These are phyloP conservation scores for Amorpha juglandis DNA, from an alignment of 2,888 invertebrate genomes.

Conservation along the genomic window DNA sequence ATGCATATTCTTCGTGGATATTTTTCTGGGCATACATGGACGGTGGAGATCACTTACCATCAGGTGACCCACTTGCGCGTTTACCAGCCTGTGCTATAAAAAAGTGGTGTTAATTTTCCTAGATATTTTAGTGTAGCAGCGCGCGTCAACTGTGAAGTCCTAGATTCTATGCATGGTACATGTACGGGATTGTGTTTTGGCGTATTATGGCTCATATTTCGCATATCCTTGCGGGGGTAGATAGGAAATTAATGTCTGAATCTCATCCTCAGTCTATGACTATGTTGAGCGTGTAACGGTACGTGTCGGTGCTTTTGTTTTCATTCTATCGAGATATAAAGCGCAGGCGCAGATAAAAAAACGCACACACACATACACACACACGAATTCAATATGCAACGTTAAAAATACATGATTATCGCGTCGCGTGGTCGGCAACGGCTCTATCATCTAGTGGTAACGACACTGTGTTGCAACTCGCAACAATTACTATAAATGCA, in stretches of 20 bases:
- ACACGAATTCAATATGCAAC: constrained; percentile 65
- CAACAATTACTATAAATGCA: constrained; percentile 36
- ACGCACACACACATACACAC: constrained; percentile 26
- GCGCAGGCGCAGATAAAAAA: constrained; percentile 54
- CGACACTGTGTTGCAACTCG: constrained; percentile 30
- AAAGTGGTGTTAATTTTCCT: too few species aligned
- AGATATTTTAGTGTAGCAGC: too few species aligned
- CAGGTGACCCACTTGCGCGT: too few species aligned
- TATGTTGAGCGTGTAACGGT: constrained; percentile 36
- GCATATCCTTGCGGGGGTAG: neutral
- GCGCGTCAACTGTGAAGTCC: neutral
- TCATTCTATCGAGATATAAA: constrained; percentile 47
- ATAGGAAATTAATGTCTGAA: neutral
- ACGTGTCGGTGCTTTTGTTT: constrained; percentile 39
- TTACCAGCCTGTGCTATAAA: too few species aligned
- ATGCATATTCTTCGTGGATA: too few species aligned
- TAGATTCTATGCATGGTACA: too few species aligned
- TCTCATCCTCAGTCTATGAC: neutral
- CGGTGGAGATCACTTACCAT: too few species aligned
- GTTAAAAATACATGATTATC: constrained; percentile 71
- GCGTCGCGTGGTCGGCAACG: constrained; percentile 58
- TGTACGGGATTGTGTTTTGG: too few species aligned
- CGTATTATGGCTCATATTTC: too few species aligned
- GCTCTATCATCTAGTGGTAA: constrained; percentile 33
- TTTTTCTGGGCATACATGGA: too few species aligned